Evolutionary conservation across 1,140 invertebrate genomes (phyloP).

Genomic region (Diuraphis noxia): DNA sequence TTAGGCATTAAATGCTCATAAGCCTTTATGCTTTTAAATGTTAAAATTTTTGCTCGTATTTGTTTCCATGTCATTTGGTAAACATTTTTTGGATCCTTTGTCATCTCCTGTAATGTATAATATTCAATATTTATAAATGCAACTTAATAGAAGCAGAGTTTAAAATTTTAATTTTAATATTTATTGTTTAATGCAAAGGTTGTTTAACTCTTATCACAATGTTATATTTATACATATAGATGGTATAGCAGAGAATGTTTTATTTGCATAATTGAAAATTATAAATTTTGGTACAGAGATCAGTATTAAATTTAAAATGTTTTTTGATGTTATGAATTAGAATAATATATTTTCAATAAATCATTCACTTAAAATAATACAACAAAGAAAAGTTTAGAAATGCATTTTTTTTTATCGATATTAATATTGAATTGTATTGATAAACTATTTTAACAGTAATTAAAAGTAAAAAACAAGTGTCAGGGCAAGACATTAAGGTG

Average conservation of each 20-base stretch:
- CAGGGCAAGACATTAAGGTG: no score
- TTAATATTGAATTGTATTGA: not conserved
- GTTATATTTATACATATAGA: not conserved
- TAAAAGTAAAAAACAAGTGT: no score
- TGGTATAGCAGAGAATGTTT: not conserved
- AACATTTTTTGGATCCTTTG: conserved; percentile 78
- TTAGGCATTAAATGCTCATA: conserved; percentile 58
- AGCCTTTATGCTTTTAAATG: conserved; percentile 62
- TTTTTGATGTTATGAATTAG: conserved; percentile 33
- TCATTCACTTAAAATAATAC: not conserved
- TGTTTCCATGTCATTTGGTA: conserved; percentile 87
- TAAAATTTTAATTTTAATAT: not conserved
- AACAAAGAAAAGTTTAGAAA: not conserved
- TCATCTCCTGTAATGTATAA: conserved; percentile 71
- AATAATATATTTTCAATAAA: conserved; percentile 47
- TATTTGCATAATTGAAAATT: conserved; percentile 4
- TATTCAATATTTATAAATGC: conserved; percentile 20
- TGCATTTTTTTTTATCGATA: not conserved
- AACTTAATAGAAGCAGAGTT: not conserved
- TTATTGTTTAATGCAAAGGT: not conserved
- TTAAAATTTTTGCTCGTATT: conserved; percentile 72
- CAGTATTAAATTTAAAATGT: not conserved
- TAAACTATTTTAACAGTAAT: not conserved
- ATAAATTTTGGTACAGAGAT: not conserved
- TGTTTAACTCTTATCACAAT: not conserved